These are phyloP conservation scores for Callocephalon fimbriatum DNA, from an alignment of 2,113 vertebrate genomes.

Conservation along the genomic window DNA sequence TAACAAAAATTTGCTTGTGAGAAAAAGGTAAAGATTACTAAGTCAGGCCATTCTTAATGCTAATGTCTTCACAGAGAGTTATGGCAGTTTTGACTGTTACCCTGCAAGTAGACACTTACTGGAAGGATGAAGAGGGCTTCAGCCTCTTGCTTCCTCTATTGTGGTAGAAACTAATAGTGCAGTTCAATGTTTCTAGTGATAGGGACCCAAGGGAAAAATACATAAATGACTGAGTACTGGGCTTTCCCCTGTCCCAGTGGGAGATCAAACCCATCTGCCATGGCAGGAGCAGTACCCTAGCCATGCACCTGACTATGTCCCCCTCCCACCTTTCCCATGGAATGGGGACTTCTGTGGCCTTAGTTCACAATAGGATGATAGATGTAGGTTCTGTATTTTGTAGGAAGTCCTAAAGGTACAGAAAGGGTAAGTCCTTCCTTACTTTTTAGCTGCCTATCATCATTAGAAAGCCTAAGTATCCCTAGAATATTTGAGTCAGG, in stretches of 20 bases:
- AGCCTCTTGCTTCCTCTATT: background rate
- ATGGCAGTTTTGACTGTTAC: background rate
- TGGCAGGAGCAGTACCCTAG: background rate
- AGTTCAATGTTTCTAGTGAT: background rate
- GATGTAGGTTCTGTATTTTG: background rate
- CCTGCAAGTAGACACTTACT: background rate
- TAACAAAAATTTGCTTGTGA: background rate
- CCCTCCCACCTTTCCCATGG: background rate
- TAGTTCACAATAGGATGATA: background rate
- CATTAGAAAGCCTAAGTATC: background rate
- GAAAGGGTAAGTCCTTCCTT: background rate
- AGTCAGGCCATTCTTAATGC: background rate
- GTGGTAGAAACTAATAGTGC: background rate
- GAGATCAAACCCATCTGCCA: background rate
- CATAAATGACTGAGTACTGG: background rate
- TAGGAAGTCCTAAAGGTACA: background rate
- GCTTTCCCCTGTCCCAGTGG: background rate
- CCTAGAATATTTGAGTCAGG: background rate
- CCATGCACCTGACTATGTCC: background rate
- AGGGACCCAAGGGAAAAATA: background rate
- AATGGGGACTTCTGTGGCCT: background rate
- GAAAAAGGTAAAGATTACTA: background rate
- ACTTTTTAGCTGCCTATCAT: background rate
- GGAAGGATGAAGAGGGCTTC: background rate
- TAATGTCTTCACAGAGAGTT: background rate